A percentile compares a stretch with the other conserved stretches of the same genome.
Evolutionary conservation across 1,140 invertebrate species (phyloP).

Genomic region (Drosophila equinoxialis): DNA sequence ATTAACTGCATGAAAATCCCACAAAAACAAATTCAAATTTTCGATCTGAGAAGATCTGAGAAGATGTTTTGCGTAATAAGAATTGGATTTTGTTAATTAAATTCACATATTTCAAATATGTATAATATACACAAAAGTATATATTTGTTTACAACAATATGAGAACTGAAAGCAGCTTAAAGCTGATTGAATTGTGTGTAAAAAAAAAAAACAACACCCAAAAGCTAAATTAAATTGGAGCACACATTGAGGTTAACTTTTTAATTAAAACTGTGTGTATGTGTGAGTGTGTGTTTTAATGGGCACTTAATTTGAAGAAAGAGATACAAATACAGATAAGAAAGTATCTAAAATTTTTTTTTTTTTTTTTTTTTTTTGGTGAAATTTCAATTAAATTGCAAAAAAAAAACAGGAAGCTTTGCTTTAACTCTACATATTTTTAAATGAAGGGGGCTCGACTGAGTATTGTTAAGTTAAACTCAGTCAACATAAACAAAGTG

Average conservation of each 20-base stretch:
- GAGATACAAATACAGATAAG: constrained; percentile 5
- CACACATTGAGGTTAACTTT: constrained; percentile 34
- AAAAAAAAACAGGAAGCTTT: constrained; percentile 2
- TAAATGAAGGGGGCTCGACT: constrained; percentile 1
- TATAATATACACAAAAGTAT: not conserved
- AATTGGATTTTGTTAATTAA: constrained; percentile 24
- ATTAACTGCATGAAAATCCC: constrained; percentile 11
- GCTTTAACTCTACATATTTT: not conserved
- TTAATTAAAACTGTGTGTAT: constrained; percentile 29
- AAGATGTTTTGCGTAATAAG: constrained; percentile 10
- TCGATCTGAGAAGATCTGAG: not conserved
- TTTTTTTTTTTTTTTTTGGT: not conserved
- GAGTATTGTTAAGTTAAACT: not conserved
- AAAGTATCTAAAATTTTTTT: not conserved
- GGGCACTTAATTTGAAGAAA: constrained; percentile 6
- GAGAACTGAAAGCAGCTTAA: not conserved
- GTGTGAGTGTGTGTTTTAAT: not conserved
- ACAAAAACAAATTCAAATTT: not conserved
- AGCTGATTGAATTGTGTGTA: not conserved
- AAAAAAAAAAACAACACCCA: not conserved
- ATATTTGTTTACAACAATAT: not conserved
- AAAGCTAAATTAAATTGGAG: constrained; percentile 40
- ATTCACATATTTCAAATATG: constrained; percentile 24
- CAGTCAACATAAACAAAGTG: not conserved
- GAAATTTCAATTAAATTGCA: constrained; percentile 2